Evolutionary conservation across 2,113 vertebrate genomes (phyloP).

Genomic region (Apteryx mantelli): DNA sequence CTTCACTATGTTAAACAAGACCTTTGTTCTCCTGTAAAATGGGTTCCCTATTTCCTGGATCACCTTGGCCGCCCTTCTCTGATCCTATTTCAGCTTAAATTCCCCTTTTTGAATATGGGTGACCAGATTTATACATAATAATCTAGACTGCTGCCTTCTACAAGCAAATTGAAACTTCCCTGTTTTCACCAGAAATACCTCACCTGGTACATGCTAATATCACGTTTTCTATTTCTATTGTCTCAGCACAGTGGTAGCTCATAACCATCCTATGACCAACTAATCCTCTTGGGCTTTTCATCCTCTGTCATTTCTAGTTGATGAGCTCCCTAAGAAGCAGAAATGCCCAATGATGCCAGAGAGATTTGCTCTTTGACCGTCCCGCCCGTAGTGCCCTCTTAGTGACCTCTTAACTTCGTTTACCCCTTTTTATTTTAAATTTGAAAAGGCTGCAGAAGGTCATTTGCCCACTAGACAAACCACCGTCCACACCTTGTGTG

Average conservation of each 20-base stretch:
- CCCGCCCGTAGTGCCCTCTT: not conserved
- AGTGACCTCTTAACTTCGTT: not conserved
- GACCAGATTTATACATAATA: not conserved
- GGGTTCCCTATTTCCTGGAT: not conserved
- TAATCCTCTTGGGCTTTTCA: not conserved
- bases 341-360: not conserved
- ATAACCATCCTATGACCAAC: not conserved
- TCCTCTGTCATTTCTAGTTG: not conserved
- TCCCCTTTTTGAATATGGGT: not conserved
- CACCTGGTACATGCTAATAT: not conserved
- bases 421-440: not conserved
- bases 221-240: not conserved
- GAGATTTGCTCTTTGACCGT: not conserved
- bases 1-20: not conserved
- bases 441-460: not conserved
- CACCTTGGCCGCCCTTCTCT: not conserved
- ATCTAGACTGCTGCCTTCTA: not conserved
- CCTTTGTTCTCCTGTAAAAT: not conserved
- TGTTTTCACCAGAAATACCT: not conserved
- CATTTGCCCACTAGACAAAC: not conserved
- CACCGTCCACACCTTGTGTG: not conserved
- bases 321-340: not conserved
- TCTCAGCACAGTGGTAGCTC: not conserved
- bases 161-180: not conserved
- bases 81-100: not conserved